phyloP scores from a whole-genome alignment of 2,113 vertebrate species.

The Vimba vimba region DNA sequence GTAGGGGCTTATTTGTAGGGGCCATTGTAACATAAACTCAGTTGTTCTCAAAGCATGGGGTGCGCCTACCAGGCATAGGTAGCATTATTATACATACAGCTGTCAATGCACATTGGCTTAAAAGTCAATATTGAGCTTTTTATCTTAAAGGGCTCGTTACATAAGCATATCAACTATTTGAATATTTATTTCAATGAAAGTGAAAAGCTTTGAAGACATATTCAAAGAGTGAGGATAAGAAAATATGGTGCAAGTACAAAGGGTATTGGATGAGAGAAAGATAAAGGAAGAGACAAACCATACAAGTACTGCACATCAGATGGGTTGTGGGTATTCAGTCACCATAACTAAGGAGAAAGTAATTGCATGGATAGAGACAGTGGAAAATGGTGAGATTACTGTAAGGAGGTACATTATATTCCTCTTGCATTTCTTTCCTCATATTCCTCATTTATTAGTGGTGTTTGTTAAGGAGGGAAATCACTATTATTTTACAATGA shows the following conservation, averaged over 20 bases:
- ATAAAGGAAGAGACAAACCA: not conserved
- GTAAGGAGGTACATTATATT: not conserved
- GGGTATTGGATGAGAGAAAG: not conserved
- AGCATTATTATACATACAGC: not conserved
- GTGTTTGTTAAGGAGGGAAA: not conserved
- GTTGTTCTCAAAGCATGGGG: no score
- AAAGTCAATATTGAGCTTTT: not conserved
- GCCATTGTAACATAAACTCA: not conserved
- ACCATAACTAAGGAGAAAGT: not conserved
- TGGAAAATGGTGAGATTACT: not conserved
- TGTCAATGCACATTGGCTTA: not conserved
- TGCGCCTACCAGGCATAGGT: not conserved
- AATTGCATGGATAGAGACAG: not conserved
- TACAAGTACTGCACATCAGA: not conserved
- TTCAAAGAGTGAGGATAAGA: not conserved
- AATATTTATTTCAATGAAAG: not conserved
- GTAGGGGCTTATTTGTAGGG: conserved; percentile 61
- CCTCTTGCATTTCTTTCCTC: not conserved
- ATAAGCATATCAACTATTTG: not conserved
- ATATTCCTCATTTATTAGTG: not conserved
- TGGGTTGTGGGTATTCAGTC: not conserved
- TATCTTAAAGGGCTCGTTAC: not conserved
- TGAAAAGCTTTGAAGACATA: not conserved
- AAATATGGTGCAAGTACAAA: not conserved
- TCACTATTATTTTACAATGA: not conserved